Percentiles rank a stretch among this genome's conserved stretches.
Conservation (phyloP, 2,888 invertebrate species). For the Ophonus ardosiacus region DNA sequence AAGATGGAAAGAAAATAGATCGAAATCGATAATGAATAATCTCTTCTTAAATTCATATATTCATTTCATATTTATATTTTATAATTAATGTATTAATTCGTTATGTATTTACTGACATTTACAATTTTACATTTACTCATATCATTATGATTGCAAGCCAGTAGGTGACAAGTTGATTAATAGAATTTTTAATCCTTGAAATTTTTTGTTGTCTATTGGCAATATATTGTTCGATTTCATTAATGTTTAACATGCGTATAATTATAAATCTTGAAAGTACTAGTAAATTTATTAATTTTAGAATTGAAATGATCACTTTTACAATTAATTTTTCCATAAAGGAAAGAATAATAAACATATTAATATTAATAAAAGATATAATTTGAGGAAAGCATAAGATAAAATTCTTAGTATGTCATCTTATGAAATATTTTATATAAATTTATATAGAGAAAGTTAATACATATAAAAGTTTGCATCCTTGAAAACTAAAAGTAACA, state of each 20-base stretch:
- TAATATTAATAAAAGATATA: neutral
- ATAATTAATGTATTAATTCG: too few relatives aligned
- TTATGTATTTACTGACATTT: neutral
- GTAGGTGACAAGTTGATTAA: neutral
- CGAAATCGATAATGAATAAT: too few relatives aligned
- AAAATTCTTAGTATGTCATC: too few relatives aligned
- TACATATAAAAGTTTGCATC: too few relatives aligned
- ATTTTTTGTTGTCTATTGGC: neutral
- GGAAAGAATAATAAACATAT: neutral
- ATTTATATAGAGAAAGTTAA: too few relatives aligned
- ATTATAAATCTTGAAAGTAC: neutral
- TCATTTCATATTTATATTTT: too few relatives aligned
- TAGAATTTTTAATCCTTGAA: constrained; percentile 27
- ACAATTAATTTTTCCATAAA: neutral
- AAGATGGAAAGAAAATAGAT: too few relatives aligned
- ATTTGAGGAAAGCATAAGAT: too few relatives aligned
- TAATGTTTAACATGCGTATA: neutral
- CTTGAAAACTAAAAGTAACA: too few relatives aligned
- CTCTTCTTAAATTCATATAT: too few relatives aligned
- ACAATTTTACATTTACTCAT: neutral
- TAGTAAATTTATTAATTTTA: neutral
- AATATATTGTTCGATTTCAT: neutral
- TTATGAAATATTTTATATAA: too few relatives aligned
- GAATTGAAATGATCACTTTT: neutral
- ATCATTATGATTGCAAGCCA: neutral